phyloP scores from a whole-genome alignment of 2,113 vertebrate genomes.

The Gobiocypris rarus region DNA sequence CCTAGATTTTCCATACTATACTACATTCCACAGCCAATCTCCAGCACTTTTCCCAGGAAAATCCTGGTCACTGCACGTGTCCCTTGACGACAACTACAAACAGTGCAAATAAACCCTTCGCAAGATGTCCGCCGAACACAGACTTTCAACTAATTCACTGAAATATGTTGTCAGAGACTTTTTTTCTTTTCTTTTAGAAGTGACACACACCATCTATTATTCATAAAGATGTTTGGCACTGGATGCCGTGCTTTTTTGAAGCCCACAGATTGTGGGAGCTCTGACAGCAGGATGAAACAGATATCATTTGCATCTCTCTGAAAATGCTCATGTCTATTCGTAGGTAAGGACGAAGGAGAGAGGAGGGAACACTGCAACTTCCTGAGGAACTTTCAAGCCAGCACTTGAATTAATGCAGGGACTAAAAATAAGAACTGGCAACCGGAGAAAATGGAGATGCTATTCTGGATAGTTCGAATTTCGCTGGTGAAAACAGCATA shows the following conservation, averaged over 20 bases:
- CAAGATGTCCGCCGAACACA: neutral
- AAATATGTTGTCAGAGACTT: neutral
- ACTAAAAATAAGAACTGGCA: conserved; percentile 28
- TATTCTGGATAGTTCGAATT: conserved; percentile 29
- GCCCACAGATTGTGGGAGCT: conserved; percentile 59
- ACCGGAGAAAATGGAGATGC: neutral
- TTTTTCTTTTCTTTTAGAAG: conserved; percentile 34
- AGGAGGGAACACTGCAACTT: conserved; percentile 55
- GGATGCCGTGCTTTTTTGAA: conserved; percentile 60
- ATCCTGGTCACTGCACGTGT: conserved; percentile 47
- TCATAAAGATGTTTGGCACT: conserved; percentile 58
- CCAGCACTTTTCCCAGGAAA: conserved; percentile 58
- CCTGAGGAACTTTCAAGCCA: conserved; percentile 51
- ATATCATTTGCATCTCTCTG: conserved; percentile 70
- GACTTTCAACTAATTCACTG: conserved; percentile 25
- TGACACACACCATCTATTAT: conserved; percentile 53
- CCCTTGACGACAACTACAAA: conserved; percentile 23
- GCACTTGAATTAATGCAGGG: conserved; percentile 44
- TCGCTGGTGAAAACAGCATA: conserved; percentile 22
- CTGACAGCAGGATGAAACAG: conserved; percentile 40
- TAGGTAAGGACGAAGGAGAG: conserved; percentile 45
- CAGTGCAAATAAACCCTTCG: conserved; percentile 29
- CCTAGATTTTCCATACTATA: conserved; percentile 55
- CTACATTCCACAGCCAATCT: conserved; percentile 8
- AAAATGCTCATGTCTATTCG: conserved; percentile 62